A percentile compares a stretch with the other conserved stretches of the same genome.
phyloP scores from a whole-genome alignment of 2,888 invertebrate species.

The Erebia aethiops region DNA sequence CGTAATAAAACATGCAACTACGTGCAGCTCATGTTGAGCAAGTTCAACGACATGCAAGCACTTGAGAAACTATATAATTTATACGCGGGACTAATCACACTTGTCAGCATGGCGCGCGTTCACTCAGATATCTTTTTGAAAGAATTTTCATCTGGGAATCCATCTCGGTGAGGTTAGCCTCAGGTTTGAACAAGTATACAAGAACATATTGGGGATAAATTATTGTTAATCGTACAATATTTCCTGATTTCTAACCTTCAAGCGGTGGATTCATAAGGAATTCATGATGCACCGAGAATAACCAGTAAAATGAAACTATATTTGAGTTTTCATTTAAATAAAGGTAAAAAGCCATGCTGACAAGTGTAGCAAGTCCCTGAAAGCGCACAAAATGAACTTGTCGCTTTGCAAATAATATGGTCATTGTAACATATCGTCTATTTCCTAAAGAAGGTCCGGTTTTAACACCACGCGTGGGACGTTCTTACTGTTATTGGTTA shows the following conservation, averaged over 20 bases:
- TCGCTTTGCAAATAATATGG: conserved; percentile 17
- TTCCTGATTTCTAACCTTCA: too few relatives aligned
- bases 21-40: conserved; percentile 18
- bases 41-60: conserved; percentile 19
- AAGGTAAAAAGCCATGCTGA: neutral
- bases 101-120: neutral
- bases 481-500: conserved; percentile 6
- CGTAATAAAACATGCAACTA: conserved; percentile 12
- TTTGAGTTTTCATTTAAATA: neutral
- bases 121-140: neutral
- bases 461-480: conserved; percentile 14
- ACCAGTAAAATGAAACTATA: neutral
- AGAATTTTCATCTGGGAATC: too few relatives aligned
- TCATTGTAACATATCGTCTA: conserved; percentile 18
- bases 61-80: conserved; percentile 17
- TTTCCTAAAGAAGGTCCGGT: conserved; percentile 25
- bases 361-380: neutral
- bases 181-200: neutral
- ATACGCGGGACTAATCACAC: conserved; percentile 1
- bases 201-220: too few relatives aligned
- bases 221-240: too few relatives aligned
- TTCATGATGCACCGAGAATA: too few relatives aligned
- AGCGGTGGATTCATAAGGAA: too few relatives aligned
- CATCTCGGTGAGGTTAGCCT: neutral
- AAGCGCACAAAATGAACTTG: conserved; percentile 15